Evolutionary conservation across 2,888 invertebrate genomes (phyloP).

Genomic region (Andrena bucephala): DNA sequence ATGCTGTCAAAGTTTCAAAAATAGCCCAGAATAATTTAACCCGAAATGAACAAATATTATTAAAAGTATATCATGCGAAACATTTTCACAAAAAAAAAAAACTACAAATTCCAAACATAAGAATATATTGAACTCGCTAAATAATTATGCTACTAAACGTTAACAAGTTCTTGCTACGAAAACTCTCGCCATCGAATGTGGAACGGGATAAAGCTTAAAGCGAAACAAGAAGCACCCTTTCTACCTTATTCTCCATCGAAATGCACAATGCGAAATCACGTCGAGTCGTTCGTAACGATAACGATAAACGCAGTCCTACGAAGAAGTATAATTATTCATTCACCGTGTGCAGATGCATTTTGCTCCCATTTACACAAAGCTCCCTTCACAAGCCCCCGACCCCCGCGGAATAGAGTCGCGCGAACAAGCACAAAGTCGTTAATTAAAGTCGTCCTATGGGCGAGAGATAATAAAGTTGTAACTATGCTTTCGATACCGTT

Average conservation of each 20-base stretch:
- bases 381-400: not conserved
- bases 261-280: slow-evolving; percentile 1
- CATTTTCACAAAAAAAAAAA: too few species aligned
- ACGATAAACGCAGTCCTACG: slow-evolving; percentile 40
- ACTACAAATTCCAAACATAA: too few species aligned
- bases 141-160: too few species aligned
- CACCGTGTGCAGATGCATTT: slow-evolving; percentile 24
- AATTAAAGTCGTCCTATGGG: slow-evolving; percentile 38
- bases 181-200: not conserved
- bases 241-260: not conserved
- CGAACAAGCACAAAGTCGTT: slow-evolving; percentile 40
- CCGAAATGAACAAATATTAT: too few species aligned
- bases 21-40: too few species aligned
- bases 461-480: slow-evolving; percentile 21
- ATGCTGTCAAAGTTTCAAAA: too few species aligned
- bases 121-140: too few species aligned
- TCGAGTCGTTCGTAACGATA: slow-evolving; percentile 38
- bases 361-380: slow-evolving; percentile 8
- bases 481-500: slow-evolving; percentile 52
- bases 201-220: not conserved
- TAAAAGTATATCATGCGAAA: too few species aligned
- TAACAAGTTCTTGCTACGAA: too few species aligned
- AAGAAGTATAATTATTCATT: slow-evolving; percentile 37
- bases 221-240: not conserved
- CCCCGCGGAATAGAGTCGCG: slow-evolving; percentile 9